Conservation (phyloP, 2,888 invertebrate species). For the Eupithecia dodoneata region DNA sequence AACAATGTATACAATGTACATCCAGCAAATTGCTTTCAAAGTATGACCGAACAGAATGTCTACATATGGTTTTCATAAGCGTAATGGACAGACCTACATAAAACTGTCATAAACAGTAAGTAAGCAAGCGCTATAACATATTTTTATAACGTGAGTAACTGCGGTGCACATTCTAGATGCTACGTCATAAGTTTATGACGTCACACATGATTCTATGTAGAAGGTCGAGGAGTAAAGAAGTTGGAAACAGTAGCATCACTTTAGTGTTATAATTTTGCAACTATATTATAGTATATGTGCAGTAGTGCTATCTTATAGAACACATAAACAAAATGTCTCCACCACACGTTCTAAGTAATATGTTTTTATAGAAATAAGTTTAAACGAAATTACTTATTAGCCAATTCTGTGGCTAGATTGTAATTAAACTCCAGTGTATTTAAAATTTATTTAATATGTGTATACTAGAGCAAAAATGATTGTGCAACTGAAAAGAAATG, state of each 20-base stretch:
- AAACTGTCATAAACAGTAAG: conserved; percentile 31
- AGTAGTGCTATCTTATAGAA: too few relatives aligned
- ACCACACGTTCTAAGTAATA: too few relatives aligned
- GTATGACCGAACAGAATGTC: conserved; percentile 1
- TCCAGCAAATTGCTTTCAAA: neutral
- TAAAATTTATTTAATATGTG: too few relatives aligned
- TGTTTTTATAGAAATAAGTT: too few relatives aligned
- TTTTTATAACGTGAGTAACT: conserved; percentile 39
- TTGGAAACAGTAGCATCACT: neutral
- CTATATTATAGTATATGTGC: too few relatives aligned
- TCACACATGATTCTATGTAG: conserved; percentile 55
- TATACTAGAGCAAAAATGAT: conserved; percentile 32
- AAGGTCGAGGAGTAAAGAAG: conserved; percentile 31
- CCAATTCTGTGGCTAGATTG: too few relatives aligned
- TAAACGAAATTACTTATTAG: too few relatives aligned
- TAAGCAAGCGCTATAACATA: conserved; percentile 27
- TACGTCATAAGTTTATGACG: conserved; percentile 43
- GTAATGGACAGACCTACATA: conserved; percentile 27
- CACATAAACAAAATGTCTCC: too few relatives aligned
- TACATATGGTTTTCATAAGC: conserved; percentile 23
- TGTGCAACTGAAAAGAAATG: neutral
- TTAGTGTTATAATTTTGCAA: conserved; percentile 45
- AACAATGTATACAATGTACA: neutral
- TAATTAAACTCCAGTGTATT: too few relatives aligned
- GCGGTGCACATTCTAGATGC: conserved; percentile 36